Evolutionary conservation across 2,113 vertebrate species (phyloP).

Genomic region (Menidia beryllina): DNA sequence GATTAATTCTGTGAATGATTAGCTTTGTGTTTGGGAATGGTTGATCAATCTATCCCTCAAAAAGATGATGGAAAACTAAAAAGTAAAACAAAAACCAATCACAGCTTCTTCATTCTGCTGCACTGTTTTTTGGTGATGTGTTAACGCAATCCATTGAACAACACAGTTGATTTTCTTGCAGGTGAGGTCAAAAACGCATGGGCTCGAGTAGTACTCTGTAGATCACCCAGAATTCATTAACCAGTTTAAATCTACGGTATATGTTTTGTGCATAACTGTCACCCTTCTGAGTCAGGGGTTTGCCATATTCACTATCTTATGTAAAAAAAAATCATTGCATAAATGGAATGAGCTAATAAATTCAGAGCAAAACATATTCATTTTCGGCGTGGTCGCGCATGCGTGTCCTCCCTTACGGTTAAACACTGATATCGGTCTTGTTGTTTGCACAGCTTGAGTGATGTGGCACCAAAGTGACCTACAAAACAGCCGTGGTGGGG

Average conservation of each 20-base stretch:
- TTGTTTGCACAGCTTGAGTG: constrained; percentile 82
- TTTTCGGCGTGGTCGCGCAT: constrained; percentile 44
- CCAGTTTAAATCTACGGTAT: no score
- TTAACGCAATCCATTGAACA: no score
- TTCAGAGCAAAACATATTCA: constrained; percentile 56
- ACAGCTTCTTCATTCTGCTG: not conserved
- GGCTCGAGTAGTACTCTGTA: no score
- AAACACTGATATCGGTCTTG: constrained; percentile 74
- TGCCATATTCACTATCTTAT: not conserved
- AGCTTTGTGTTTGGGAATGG: no score
- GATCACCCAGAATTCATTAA: no score
- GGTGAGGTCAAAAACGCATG: no score
- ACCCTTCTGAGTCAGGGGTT: no score
- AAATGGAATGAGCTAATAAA: constrained; percentile 38
- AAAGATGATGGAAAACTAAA: not conserved
- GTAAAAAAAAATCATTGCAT: constrained; percentile 12
- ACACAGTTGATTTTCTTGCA: no score
- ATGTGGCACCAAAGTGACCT: constrained; percentile 79
- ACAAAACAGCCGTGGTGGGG: constrained; percentile 77
- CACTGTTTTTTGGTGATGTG: no score
- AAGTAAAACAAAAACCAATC: not conserved
- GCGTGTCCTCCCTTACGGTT: constrained; percentile 63
- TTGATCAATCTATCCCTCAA: not conserved
- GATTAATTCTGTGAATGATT: no score
- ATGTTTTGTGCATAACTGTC: no score